Conservation (phyloP, 2,113 vertebrate species). For the Bubo scandiacus region DNA sequence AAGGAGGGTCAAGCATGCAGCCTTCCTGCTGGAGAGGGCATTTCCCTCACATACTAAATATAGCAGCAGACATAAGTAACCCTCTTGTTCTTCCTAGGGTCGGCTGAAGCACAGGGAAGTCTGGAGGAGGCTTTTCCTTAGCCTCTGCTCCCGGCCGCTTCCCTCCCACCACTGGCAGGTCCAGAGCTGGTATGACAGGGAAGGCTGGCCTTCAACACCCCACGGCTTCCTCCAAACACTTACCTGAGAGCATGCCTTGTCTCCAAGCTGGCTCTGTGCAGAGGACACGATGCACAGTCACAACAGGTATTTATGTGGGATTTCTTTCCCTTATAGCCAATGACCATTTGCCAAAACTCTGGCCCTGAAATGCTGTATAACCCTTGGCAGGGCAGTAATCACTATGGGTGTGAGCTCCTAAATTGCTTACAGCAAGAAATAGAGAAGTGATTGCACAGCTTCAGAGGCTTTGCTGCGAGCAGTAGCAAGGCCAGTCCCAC, state of each 20-base stretch:
- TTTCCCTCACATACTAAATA: neutral
- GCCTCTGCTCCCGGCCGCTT: neutral
- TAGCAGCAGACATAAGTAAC: neutral
- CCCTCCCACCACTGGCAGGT: neutral
- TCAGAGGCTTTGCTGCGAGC: neutral
- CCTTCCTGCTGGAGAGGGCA: neutral
- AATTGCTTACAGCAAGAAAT: neutral
- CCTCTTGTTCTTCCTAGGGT: neutral
- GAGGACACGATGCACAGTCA: neutral
- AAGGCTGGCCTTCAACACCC: neutral
- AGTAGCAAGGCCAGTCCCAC: neutral
- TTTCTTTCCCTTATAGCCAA: neutral
- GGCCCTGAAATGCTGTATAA: neutral
- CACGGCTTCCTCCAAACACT: neutral
- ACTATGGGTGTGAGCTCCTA: neutral
- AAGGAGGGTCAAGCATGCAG: neutral
- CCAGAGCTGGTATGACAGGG: accelerated
- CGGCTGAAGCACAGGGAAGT: neutral
- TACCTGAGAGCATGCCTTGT: accelerated
- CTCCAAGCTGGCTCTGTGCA: neutral
- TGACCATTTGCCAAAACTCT: neutral
- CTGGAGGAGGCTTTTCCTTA: neutral
- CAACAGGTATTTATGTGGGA: neutral
- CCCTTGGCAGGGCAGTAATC: neutral
- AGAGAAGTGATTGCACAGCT: neutral